These are phyloP conservation scores for Drosophila mayaguana DNA, from an alignment of 2,888 invertebrate species.

Conservation along the genomic window DNA sequence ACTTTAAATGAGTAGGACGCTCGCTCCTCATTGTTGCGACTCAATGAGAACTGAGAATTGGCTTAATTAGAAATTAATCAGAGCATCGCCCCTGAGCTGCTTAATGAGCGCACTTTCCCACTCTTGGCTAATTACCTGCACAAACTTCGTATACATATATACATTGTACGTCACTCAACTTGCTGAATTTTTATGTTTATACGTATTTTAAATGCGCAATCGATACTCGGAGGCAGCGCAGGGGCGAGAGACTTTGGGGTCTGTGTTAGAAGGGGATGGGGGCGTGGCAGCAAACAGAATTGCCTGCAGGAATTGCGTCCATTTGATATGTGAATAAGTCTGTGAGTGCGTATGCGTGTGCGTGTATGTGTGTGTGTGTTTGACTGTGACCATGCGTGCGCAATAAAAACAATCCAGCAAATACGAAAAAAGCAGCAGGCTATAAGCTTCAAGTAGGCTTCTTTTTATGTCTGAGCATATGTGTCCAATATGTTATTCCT, in stretches of 20 bases:
- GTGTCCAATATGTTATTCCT: not conserved
- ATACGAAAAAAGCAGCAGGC: slow-evolving; percentile 35
- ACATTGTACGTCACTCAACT: slow-evolving; percentile 48
- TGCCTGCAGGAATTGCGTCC: slow-evolving; percentile 20
- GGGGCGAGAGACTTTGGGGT: slow-evolving; percentile 1
- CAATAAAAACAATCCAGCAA: slow-evolving; percentile 51
- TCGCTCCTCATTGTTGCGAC: not conserved
- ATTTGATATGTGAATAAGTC: slow-evolving; percentile 43
- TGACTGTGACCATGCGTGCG: slow-evolving; percentile 24
- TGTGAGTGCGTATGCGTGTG: slow-evolving; percentile 11
- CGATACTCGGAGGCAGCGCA: slow-evolving; percentile 47
- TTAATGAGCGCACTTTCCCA: not conserved
- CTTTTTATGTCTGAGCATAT: slow-evolving; percentile 4
- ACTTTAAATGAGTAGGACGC: slow-evolving; percentile 6
- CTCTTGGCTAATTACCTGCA: slow-evolving; percentile 20
- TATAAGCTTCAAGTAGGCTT: slow-evolving; percentile 33
- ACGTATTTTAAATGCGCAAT: slow-evolving; percentile 63
- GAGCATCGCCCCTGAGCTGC: slow-evolving; percentile 18
- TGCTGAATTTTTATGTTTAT: slow-evolving; percentile 57
- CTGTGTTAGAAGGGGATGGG: slow-evolving; percentile 26
- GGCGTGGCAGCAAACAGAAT: slow-evolving; percentile 27
- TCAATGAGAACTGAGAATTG: not conserved
- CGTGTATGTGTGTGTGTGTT: slow-evolving; percentile 22
- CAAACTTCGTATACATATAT: slow-evolving; percentile 44
- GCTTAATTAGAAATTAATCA: slow-evolving; percentile 26